Percentiles rank a stretch among this genome's conserved stretches.
Evolutionary conservation across 92 coral and sea anemone species (phyloP).

Genomic region (Phenganax stokvisi): DNA sequence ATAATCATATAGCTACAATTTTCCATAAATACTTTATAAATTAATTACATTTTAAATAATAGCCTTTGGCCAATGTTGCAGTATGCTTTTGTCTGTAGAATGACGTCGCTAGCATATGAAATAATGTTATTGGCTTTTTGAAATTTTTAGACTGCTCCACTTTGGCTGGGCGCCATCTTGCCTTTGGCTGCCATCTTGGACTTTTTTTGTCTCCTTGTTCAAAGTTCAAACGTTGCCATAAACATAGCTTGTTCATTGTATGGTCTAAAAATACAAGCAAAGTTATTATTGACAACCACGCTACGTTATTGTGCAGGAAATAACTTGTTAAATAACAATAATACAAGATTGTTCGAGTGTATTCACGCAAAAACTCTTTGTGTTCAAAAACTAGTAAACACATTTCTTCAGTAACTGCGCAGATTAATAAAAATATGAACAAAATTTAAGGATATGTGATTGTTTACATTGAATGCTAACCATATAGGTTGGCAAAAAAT

Average conservation of each 20-base stretch:
- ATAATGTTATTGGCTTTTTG: not conserved
- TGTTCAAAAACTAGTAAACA: too few species aligned
- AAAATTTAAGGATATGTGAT: too few species aligned
- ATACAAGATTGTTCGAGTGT: not conserved
- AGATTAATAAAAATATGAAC: too few species aligned
- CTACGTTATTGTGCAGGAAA: not conserved
- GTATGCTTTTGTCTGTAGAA: too few species aligned
- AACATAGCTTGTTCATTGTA: not conserved
- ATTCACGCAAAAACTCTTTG: not conserved
- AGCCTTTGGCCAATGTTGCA: too few species aligned
- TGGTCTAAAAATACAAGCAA: not conserved
- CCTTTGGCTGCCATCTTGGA: not conserved
- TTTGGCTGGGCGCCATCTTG: slow-evolving; percentile 5
- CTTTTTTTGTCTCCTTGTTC: not conserved
- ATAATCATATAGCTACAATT: too few species aligned
- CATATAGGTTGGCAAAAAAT: too few species aligned
- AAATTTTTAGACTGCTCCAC: not conserved
- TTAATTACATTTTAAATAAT: too few species aligned
- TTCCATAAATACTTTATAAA: too few species aligned
- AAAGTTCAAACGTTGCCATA: not conserved
- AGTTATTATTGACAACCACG: slow-evolving; percentile 10
- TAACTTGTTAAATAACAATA: not conserved
- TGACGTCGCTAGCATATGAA: not conserved
- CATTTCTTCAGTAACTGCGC: too few species aligned
- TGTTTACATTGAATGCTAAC: too few species aligned